Base-by-base conservation (phyloP, 2,113 vertebrate genomes). In the Catagonus wagneri region DNA sequence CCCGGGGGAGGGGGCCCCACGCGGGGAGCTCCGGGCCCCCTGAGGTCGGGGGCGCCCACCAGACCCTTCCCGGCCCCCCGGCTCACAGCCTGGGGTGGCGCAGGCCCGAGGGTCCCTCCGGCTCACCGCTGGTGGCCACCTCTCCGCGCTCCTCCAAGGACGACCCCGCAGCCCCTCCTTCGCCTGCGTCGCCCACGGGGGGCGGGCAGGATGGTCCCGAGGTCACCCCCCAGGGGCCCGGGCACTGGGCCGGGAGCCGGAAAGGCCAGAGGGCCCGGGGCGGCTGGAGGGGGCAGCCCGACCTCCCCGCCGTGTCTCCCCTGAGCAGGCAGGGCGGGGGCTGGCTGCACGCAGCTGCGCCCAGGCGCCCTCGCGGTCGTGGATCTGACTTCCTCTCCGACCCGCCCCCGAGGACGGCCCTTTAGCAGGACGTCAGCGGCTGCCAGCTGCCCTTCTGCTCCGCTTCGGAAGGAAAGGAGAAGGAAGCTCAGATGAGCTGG, bases 1-100 rank as follows among this genome's bases (percentile, higher is more conserved):
- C 34, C 23, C 1, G 0, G n/a, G 0, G 3, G 36, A 8, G 60
- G 9, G 0, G 0, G 11, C 61, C n/a, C 27, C 3, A 2, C 2
- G 0, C 29, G 61, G 36, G 10, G 3, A 2, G 25, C 50, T 39
- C 75, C 32, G 23, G 6, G n/a, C 11, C 4, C 25, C 29, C 75
- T 2, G 50, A 54, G 22, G 50, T 90, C 12, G 11, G 25, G 7
- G 13, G 19, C 19, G 16, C n/a, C n/a, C 44, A 27, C 2, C 0
- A 12, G 15, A 25, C 39, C 44, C 19, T 25, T 20, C 34, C 4
- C 6, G 54, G 27, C 71, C 36, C 8, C 3, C 8, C 1, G 1
- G 71, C 23, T 22, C 23, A 16, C 19, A 8, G 27, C 78, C 0
- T 0, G 32, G 11, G 11, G 56, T 0, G 6, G 15, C 20, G 22